These are phyloP conservation scores for Harpagus bidentatus DNA, from an alignment of 2,113 vertebrate species.

Conservation along the genomic window DNA sequence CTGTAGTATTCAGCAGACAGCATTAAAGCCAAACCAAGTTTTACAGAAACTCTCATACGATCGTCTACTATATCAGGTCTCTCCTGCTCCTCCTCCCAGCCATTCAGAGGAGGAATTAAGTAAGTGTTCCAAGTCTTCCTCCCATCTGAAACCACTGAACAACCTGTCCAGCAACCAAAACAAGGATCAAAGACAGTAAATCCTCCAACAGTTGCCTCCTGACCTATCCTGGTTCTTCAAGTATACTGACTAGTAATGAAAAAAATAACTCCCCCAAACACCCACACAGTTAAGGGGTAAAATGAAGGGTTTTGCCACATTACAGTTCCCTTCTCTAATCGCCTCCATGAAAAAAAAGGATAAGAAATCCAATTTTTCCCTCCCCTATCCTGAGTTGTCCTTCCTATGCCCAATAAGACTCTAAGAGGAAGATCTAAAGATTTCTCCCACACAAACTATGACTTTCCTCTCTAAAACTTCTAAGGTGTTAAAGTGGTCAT, in stretches of 20 bases:
- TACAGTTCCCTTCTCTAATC: neutral
- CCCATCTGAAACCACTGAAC: neutral
- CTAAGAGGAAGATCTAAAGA: neutral
- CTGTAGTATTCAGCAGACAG: neutral
- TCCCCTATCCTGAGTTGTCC: neutral
- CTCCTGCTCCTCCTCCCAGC: neutral
- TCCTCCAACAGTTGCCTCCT: neutral
- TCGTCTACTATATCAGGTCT: neutral
- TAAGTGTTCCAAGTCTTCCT: neutral
- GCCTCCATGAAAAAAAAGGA: neutral
- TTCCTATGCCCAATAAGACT: neutral
- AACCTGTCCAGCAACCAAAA: neutral
- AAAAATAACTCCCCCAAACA: neutral
- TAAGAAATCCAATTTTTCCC: neutral
- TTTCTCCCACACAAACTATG: neutral
- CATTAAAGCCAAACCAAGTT: neutral
- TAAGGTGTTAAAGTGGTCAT: neutral
- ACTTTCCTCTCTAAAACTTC: neutral
- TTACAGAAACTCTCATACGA: neutral
- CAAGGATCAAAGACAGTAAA: neutral
- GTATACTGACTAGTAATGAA: neutral
- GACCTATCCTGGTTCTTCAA: neutral
- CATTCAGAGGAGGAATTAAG: neutral
- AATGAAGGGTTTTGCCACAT: neutral
- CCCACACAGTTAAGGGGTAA: neutral